Evolutionary conservation across 2,797 vertebrate species (phyloP), one percentile per base, ranked within the genome.

Genomic region (Acridotheres tristis): DNA sequence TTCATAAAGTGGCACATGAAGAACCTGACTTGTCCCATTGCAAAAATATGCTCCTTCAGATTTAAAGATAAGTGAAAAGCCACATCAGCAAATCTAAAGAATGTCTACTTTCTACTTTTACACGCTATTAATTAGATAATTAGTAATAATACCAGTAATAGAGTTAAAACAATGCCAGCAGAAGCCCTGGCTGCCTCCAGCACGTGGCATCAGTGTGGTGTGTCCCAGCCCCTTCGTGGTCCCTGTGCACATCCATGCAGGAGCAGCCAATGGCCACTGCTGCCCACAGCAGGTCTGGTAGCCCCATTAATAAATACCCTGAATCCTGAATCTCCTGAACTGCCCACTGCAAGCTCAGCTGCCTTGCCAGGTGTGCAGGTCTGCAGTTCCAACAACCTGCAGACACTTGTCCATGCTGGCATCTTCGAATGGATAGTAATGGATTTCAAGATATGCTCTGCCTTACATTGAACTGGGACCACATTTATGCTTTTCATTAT

Each of bases 141-240:
- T 58, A 66, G 6, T 62, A 57, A 58, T 51, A 62, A 72, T 47
- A 14, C 3, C 14, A 29, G 16, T 74, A 47, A 32, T 66, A 30
- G 18, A 66, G 7, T 62, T 71, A 29, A 22, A 65, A 19, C 7
- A 8, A 20, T 53, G 17, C 40, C 45, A 34, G 27, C 54, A 23
- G 30, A n/a, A 43, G 6, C 40, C 27, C 38, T 36, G 47, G 27
- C 17, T 80, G 59, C 47, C 47, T 61, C 67, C 29, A 51, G 55
- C 38, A 16, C 0, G 0, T 30, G 22, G 19, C 5, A 2, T 22
- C 43, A 77, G 50, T 0, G 1, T 29, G 3, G 4, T 30, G 59
- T 16, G 11, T 15, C 26, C n/a, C n/a, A 72, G 54, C 20, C 48
- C 5, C 50, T 23, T 34, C 2, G 10, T 53, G 53, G 23, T 51